These are phyloP conservation scores for Holcopasites calliopsidis DNA, from an alignment of 1,140 invertebrate genomes.

Conservation along the genomic window DNA sequence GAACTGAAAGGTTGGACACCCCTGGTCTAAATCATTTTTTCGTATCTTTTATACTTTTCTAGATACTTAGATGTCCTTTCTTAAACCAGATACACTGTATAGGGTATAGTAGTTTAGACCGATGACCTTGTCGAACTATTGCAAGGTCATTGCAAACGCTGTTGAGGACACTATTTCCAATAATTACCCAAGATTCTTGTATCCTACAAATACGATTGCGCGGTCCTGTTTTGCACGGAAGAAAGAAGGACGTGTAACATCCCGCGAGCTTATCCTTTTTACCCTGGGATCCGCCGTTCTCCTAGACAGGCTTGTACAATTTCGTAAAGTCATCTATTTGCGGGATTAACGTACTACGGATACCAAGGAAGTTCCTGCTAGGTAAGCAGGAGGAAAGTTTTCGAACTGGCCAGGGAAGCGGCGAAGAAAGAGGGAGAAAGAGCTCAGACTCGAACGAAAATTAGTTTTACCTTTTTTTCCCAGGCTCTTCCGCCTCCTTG, in stretches of 20 bases:
- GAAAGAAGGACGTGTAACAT: slow-evolving; percentile 21
- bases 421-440: slow-evolving; percentile 37
- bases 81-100: no score
- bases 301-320: slow-evolving; percentile 53
- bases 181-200: slow-evolving; percentile 3
- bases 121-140: no score
- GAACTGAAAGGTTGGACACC: no score
- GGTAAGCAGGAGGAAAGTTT: slow-evolving; percentile 64
- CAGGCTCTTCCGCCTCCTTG: background rate
- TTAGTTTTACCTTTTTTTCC: slow-evolving; percentile 64
- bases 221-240: background rate
- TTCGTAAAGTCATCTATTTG: slow-evolving; percentile 67
- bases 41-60: no score
- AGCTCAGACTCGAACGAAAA: slow-evolving; percentile 60
- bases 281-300: slow-evolving; percentile 52
- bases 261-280: slow-evolving; percentile 59
- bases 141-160: no score
- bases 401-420: slow-evolving; percentile 21
- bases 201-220: slow-evolving; percentile 21
- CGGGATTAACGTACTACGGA: slow-evolving; percentile 63
- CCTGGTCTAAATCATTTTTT: no score
- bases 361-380: slow-evolving; percentile 59
- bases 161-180: no score
- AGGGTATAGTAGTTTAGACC: no score
- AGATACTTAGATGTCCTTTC: no score